Conservation (phyloP, 2,113 vertebrate species). For the Turdus rufiventris region DNA sequence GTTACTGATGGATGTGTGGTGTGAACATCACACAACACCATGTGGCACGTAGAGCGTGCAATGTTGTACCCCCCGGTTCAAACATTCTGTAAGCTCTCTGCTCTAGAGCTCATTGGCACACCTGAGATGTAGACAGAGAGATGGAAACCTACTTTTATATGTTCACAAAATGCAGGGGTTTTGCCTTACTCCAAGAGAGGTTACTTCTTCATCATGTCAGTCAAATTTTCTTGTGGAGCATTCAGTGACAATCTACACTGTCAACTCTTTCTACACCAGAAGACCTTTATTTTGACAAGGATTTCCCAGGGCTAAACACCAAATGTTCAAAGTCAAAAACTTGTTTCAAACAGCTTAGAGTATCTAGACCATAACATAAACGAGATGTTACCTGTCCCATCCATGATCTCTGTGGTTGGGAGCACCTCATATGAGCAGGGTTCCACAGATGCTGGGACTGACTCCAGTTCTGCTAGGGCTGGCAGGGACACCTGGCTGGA, state of each 20-base stretch:
- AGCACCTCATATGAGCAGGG: constrained; percentile 77
- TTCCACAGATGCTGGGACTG: constrained; percentile 71
- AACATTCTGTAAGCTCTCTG: not conserved
- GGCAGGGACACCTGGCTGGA: constrained; percentile 75
- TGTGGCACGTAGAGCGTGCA: fast-evolving
- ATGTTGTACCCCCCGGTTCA: not conserved
- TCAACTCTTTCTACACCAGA: not conserved
- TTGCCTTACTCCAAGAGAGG: not conserved
- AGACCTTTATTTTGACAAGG: not conserved
- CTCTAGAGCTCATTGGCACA: not conserved
- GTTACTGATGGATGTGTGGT: not conserved
- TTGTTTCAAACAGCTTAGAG: not conserved
- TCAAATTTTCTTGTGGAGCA: not conserved
- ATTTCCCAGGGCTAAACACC: not conserved
- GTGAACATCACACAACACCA: not conserved
- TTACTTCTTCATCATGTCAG: not conserved
- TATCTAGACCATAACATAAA: not conserved
- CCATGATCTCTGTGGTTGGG: constrained; percentile 84
- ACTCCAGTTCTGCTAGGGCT: constrained; percentile 78
- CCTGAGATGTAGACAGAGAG: not conserved
- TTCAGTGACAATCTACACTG: not conserved
- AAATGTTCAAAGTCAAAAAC: not conserved
- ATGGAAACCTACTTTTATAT: not conserved
- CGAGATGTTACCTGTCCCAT: constrained; percentile 81
- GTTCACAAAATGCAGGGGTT: not conserved